A percentile compares a stretch with the other conserved stretches of the same genome.
These are phyloP conservation scores for Canis aureus DNA, from an alignment of 2,113 vertebrate genomes.

Conservation along the genomic window DNA sequence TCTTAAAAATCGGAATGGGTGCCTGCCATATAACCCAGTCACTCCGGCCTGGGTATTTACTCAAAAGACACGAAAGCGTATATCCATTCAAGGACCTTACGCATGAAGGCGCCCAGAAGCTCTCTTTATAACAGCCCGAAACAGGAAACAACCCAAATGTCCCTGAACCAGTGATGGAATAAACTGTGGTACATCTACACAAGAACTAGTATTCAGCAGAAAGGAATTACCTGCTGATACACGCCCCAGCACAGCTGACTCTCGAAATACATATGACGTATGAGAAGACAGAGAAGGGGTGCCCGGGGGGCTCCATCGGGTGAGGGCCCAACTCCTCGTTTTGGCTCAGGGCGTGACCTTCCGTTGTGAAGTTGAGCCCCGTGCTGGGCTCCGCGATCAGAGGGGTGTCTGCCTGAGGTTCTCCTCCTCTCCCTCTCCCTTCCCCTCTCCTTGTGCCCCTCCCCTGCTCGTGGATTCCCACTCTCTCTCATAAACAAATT, in stretches of 20 bases:
- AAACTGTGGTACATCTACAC: background rate
- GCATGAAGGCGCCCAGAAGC: background rate
- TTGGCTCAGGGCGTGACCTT: background rate
- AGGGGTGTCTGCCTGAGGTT: background rate
- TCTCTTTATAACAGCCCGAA: background rate
- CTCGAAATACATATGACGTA: background rate
- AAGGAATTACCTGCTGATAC: background rate
- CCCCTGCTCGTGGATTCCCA: background rate
- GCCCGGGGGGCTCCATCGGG: background rate
- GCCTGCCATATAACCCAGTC: background rate
- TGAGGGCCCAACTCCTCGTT: background rate
- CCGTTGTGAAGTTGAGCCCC: background rate
- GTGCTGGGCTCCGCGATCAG: background rate
- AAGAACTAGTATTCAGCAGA: background rate
- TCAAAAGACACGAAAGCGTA: slow-evolving; percentile 2
- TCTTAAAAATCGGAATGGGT: background rate
- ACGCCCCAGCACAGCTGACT: background rate
- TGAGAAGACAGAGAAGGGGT: background rate
- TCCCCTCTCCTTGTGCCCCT: background rate
- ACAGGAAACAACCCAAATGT: background rate
- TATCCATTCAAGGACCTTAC: background rate
- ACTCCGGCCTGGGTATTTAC: background rate
- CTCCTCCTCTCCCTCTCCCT: background rate
- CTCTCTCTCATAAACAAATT: background rate
- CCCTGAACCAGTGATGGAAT: background rate